Base-by-base conservation (phyloP, 2,113 vertebrate genomes). In the Okapia johnstoni region DNA sequence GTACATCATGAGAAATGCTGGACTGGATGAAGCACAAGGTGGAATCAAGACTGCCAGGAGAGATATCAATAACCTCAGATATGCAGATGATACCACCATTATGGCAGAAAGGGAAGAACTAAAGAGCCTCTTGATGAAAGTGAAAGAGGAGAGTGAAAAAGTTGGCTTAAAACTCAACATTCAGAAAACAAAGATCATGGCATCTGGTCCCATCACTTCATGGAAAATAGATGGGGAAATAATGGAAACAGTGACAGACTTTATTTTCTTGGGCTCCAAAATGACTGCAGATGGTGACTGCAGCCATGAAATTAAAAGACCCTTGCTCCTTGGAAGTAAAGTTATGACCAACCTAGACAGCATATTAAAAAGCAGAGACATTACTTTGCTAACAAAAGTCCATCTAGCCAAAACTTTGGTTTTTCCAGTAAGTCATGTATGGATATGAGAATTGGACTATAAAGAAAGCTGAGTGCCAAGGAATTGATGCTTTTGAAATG, bases 381-480 rank as follows among this genome's bases (percentile, higher is more conserved):
- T 70, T 23, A 40, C 5, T 70, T 70, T 40, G n/a, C 9, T n/a
- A 40, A 70, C 19, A 70, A 36, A 70, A 19, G 66, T 40, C n/a
- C 66, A 70, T 70, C 1, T 1, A 70, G n/a, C 5, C 66, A 70
- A 40, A 70, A 70, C 5, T 5, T 3, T 70, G n/a, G n/a, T 70
- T 40, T 40, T 40, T 70, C n/a, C n/a, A 40, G 66, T 70, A 23
- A 23, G n/a, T 70, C 10, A 23, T 23, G n/a, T 70, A 70, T 40
- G 66, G 10, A 40, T 40, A 19, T 40, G n/a, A 70, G 3, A 36
- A 9, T 36, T 36, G 63, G 63, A 70, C n/a, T 70, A 23, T 23
- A 40, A 36, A 70, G n/a, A 70, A 70, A 40, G 66, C 66, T 70
- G n/a, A 70, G 66, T 0, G 0, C 66, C 1, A 2, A 40, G 23